Percentiles rank a stretch among this genome's conserved stretches.
These are phyloP conservation scores for Lepus townsendii DNA, from an alignment of 2,797 vertebrate species.

Conservation along the genomic window DNA sequence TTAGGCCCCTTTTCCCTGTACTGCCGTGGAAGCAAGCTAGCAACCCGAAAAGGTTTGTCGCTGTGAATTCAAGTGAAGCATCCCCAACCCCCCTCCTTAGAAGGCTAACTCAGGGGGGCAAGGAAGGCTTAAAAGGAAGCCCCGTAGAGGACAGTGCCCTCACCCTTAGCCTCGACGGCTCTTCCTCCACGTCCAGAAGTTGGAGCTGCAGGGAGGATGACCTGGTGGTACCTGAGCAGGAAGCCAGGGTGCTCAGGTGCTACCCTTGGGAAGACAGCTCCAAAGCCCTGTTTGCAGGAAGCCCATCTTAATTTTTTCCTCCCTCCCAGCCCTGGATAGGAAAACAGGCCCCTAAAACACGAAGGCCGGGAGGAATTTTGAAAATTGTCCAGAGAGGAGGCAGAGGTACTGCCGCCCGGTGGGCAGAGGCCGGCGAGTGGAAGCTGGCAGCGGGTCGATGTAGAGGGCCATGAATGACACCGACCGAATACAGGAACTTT, in stretches of 20 bases:
- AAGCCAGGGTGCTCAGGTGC: neutral
- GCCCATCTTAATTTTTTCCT: neutral
- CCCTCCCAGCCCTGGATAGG: neutral
- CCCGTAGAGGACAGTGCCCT: neutral
- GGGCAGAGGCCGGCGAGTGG: neutral
- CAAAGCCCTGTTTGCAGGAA: neutral
- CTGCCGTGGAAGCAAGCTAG: neutral
- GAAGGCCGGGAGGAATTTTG: neutral
- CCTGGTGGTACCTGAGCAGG: neutral
- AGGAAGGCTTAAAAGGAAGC: neutral
- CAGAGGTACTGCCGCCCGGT: neutral
- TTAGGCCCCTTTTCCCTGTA: neutral
- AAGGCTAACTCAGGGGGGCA: neutral
- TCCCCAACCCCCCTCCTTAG: neutral
- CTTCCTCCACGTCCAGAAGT: neutral
- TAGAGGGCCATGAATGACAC: neutral
- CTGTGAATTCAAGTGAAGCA: slow-evolving; percentile 28
- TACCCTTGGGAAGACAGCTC: neutral
- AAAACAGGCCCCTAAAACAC: slow-evolving; percentile 45
- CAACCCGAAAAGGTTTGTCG: neutral
- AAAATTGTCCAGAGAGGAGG: neutral
- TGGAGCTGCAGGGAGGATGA: neutral
- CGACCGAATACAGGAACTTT: neutral
- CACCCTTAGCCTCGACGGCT: neutral
- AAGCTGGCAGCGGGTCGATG: neutral